These are phyloP conservation scores for Onychostoma macrolepis DNA, from an alignment of 2,113 vertebrate species.

Conservation along the genomic window DNA sequence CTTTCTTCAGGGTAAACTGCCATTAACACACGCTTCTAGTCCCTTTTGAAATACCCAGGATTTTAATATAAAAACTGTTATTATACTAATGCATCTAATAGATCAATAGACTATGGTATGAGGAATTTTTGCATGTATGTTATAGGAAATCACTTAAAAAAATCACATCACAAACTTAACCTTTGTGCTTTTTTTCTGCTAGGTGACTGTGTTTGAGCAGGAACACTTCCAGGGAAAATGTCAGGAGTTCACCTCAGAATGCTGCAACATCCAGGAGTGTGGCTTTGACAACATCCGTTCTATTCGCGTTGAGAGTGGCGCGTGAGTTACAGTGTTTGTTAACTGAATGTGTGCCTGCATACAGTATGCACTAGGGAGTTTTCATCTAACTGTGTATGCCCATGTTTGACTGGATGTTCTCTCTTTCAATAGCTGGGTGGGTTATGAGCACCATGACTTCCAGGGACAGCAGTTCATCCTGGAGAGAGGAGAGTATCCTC, in stretches of 20 bases:
- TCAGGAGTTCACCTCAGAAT: conserved; percentile 81
- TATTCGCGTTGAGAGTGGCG: conserved; percentile 80
- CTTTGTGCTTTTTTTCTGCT: background rate
- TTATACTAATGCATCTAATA: background rate
- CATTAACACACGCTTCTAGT: background rate
- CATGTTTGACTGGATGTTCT: background rate
- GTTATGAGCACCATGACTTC: conserved; percentile 93
- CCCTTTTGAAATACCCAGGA: background rate
- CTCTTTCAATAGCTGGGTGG: conserved; percentile 79
- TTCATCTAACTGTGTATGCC: background rate
- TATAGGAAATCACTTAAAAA: background rate
- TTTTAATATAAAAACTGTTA: background rate
- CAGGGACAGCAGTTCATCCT: conserved; percentile 97
- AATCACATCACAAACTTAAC: background rate
- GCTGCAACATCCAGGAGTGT: conserved; percentile 80
- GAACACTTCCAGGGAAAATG: conserved; percentile 83
- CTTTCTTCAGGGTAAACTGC: conserved; percentile 77
- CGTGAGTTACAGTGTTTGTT: conserved; percentile 68
- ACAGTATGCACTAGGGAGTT: background rate
- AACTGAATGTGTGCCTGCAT: background rate
- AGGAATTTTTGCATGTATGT: background rate
- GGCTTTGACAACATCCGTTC: conserved; percentile 83
- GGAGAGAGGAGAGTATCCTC: conserved; percentile 91
- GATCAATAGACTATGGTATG: background rate
- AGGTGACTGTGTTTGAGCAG: conserved; percentile 85